phyloP scores from a whole-genome alignment of 2,888 invertebrate genomes.

The Agapetus fuscipes region DNA sequence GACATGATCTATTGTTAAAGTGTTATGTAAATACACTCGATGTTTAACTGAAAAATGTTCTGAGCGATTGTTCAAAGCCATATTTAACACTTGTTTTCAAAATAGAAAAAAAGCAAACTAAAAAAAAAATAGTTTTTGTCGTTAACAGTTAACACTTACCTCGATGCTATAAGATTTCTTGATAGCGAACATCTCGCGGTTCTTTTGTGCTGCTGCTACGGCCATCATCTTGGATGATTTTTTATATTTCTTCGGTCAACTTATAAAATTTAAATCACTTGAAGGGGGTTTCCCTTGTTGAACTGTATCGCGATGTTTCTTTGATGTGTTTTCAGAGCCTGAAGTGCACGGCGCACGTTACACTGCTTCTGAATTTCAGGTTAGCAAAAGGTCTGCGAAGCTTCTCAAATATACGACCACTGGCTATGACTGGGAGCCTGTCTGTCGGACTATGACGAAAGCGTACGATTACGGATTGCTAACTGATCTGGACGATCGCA shows the following conservation, averaged over 20 bases:
- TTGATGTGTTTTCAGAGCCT: constrained; percentile 35
- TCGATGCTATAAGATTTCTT: constrained; percentile 96
- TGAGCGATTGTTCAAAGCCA: no score
- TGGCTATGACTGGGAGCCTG: constrained; percentile 42
- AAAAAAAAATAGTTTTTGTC: no score
- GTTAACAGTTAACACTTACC: no score
- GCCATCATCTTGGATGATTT: constrained; percentile 57
- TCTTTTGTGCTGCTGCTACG: constrained; percentile 87
- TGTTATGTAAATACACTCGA: no score
- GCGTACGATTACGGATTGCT: constrained; percentile 47
- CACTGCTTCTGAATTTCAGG: constrained; percentile 38
- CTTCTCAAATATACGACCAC: constrained; percentile 48
- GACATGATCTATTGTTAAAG: no score
- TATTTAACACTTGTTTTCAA: no score
- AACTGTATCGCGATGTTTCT: constrained; percentile 27
- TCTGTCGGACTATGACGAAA: constrained; percentile 42
- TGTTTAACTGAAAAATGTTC: no score
- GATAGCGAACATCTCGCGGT: constrained; percentile 93
- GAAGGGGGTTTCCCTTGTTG: constrained; percentile 10
- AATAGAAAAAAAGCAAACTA: no score
- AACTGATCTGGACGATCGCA: constrained; percentile 56
- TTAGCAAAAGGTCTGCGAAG: constrained; percentile 45
- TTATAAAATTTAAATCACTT: constrained; percentile 4
- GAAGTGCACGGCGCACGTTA: constrained; percentile 35
- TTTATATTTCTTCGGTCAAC: constrained; percentile 29